Conservation (phyloP, 2,797 vertebrate genomes). For the Limosa lapponica region DNA sequence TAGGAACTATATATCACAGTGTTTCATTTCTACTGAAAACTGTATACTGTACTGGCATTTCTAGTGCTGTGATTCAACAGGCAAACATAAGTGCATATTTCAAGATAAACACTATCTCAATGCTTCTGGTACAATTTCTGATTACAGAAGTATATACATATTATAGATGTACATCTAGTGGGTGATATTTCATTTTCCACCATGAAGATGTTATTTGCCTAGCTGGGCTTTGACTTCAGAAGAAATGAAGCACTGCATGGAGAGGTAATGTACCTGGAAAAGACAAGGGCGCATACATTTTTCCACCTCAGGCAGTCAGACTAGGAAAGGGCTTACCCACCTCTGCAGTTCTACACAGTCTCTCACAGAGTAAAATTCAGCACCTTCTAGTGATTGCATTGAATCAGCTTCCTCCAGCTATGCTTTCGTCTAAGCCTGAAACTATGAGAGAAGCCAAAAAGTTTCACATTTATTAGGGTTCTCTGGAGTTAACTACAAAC, state of each 20-base stretch:
- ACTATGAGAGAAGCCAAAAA: background rate
- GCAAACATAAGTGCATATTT: background rate
- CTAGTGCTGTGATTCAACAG: background rate
- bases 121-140: background rate
- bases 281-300: background rate
- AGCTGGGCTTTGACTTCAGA: background rate
- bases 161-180: background rate
- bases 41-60: background rate
- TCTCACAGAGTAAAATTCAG: background rate
- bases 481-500: background rate
- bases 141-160: background rate
- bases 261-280: background rate
- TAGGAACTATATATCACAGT: background rate
- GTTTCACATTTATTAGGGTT: background rate
- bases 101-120: background rate
- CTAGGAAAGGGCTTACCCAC: background rate
- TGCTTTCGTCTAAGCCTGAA: background rate
- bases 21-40: conserved; percentile 3
- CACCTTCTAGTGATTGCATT: background rate
- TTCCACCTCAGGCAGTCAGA: background rate
- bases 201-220: background rate
- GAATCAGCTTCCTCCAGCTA: background rate
- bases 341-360: background rate
- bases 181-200: background rate
- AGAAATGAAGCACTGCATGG: background rate